These are phyloP conservation scores for Leptogaster cylindrica DNA, from an alignment of 2,888 invertebrate species.

Conservation along the genomic window DNA sequence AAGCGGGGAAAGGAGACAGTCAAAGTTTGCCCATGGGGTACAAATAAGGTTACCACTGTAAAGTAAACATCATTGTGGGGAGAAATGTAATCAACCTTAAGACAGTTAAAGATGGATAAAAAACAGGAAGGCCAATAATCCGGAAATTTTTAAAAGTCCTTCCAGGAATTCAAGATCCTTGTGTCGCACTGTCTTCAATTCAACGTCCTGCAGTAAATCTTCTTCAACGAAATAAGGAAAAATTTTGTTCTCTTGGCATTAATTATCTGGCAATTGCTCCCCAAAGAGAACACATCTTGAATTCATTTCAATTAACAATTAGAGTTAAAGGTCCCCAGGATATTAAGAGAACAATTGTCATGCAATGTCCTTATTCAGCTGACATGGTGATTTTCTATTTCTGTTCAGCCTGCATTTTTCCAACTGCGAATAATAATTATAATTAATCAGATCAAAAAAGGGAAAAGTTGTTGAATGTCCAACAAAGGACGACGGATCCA, in stretches of 20 bases:
- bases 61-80: background rate
- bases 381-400: background rate
- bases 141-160: conserved; percentile 18
- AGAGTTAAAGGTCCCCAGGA: background rate
- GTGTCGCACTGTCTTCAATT: background rate
- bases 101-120: background rate
- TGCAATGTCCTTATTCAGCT: conserved; percentile 1
- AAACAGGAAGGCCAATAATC: background rate
- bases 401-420: background rate
- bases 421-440: background rate
- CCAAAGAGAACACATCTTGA: background rate
- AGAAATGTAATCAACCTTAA: background rate
- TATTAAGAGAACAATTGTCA: conserved; percentile 6
- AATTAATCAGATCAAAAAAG: background rate
- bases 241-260: background rate
- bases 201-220: too few species aligned
- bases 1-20: background rate
- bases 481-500: background rate
- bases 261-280: background rate
- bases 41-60: background rate
- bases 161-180: background rate
- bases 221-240: background rate
- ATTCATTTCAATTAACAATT: conserved; percentile 3
- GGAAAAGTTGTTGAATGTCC: background rate
- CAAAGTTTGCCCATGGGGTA: too few species aligned